Evolutionary conservation across 2,113 vertebrate genomes (phyloP).

Genomic region (Dipodomys ordii): DNA sequence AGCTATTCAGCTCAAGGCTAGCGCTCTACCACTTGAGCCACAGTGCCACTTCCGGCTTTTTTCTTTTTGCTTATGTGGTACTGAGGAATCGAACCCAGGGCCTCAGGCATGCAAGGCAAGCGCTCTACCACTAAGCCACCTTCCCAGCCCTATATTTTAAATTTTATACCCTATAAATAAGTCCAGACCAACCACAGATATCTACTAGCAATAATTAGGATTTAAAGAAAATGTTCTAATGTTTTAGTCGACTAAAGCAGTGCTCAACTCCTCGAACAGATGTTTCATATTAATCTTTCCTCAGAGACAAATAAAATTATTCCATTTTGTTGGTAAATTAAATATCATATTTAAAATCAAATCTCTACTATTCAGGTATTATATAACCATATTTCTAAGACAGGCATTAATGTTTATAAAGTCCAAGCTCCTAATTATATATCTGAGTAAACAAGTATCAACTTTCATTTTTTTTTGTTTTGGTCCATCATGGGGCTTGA

Average conservation of each 20-base stretch:
- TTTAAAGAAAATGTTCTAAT: slow-evolving; percentile 55
- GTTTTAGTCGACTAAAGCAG: slow-evolving; percentile 47
- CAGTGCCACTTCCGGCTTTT: no score
- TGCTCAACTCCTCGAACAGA: slow-evolving; percentile 6
- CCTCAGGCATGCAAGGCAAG: no score
- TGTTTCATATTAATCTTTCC: background rate
- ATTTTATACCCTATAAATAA: background rate
- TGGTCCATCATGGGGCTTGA: no score
- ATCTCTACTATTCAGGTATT: background rate
- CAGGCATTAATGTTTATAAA: background rate
- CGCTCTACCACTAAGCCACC: no score
- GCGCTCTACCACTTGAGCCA: no score
- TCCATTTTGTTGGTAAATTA: slow-evolving; percentile 1
- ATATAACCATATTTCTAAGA: slow-evolving; percentile 29
- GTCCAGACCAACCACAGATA: background rate
- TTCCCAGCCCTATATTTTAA: slow-evolving; percentile 32
- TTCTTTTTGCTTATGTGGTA: no score
- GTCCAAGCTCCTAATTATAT: background rate
- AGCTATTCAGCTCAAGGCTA: no score
- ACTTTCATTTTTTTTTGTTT: no score
- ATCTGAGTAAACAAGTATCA: slow-evolving; percentile 21
- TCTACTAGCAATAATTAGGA: background rate
- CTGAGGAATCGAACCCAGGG: no score
- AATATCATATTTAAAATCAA: slow-evolving; percentile 19
- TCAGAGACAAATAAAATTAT: background rate